These are phyloP conservation scores for Ischnus inquisitorius DNA, from an alignment of 2,888 invertebrate species.

Conservation along the genomic window DNA sequence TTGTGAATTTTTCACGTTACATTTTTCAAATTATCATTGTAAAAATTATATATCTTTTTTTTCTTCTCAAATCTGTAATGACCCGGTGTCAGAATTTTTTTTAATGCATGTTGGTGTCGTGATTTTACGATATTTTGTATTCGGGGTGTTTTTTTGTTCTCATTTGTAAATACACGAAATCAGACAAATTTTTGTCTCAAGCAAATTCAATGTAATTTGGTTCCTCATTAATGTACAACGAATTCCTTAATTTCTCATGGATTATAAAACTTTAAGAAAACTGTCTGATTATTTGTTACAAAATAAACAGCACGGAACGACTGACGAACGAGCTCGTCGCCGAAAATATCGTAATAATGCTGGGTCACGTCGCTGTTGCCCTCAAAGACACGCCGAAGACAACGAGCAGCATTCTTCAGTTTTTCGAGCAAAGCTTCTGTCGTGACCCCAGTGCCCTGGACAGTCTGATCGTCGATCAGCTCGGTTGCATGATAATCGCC, in stretches of 20 bases:
- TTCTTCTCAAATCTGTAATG: too few relatives aligned
- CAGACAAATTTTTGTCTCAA: not conserved
- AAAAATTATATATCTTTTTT: too few relatives aligned
- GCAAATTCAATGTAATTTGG: not conserved
- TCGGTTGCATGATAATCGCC: constrained; percentile 99
- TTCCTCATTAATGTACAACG: too few relatives aligned
- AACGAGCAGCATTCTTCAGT: constrained; percentile 97
- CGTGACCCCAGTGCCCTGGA: constrained; percentile 97
- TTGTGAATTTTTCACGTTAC: constrained; percentile 6
- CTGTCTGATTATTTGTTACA: not conserved
- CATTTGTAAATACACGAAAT: too few relatives aligned
- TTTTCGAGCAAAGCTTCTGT: constrained; percentile 98
- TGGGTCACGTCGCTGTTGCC: constrained; percentile 98
- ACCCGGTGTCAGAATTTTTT: too few relatives aligned
- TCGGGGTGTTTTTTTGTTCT: too few relatives aligned
- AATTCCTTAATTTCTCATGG: not conserved
- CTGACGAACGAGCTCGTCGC: constrained; percentile 91
- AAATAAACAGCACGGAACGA: constrained; percentile 53
- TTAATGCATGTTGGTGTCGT: not conserved
- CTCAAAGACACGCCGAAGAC: constrained; percentile 97
- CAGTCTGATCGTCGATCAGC: constrained; percentile 97
- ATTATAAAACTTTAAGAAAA: not conserved
- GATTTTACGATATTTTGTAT: not conserved
- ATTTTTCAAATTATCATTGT: too few relatives aligned
- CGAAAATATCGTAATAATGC: constrained; percentile 98